Base-by-base conservation (phyloP, 2,888 invertebrate species). In the Netelia virgata region DNA sequence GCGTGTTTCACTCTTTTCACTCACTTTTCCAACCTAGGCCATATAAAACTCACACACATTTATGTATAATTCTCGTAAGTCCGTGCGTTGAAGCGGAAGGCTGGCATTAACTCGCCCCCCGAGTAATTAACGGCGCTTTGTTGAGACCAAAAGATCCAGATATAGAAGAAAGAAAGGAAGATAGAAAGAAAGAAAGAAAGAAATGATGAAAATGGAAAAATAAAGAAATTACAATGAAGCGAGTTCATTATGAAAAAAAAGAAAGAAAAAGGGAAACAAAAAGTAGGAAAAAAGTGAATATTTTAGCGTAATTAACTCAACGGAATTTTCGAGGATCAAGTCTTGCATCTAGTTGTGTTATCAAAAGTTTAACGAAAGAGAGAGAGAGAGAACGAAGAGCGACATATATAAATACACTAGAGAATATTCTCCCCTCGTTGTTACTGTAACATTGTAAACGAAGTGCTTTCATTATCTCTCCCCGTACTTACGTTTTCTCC, bases 391-490 rank as follows among this genome's bases (percentile, higher is more conserved):
- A 59, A 18, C 16, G 47, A 18, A 66, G 76, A n/a, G 28, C 11
- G 59, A 18, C 28, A 28, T 36, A 72, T 68, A 74, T 61, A 81
- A 74, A 74, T 70, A 70, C 41, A 73, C 81, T 82, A 23, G 74
- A 77, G 84, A 84, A 78, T 77, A 63, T 70, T 70, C 28, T 68
- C 74, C 28, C 73, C 74, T 73, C 81, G 57, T 50, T 43, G 64
- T 69, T 64, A 53, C 73, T 64, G 63, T 50, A 74, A 84, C 74
- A 70, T 75, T 74, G 64, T 70, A 70, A 81, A 76, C 84, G 59
- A 82, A 74, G 81, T 66, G 69, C 77, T 78, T 81, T 69, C 84
- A 74, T 84, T 84, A 78, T 84, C 64, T 82, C 63, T 20, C 23
- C 11, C 64, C 50, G 57, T 63, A 73, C 69, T 74, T 74, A 64